Evolutionary conservation across 2,113 vertebrate species (phyloP).

Genomic region (Oplegnathus fasciatus): DNA sequence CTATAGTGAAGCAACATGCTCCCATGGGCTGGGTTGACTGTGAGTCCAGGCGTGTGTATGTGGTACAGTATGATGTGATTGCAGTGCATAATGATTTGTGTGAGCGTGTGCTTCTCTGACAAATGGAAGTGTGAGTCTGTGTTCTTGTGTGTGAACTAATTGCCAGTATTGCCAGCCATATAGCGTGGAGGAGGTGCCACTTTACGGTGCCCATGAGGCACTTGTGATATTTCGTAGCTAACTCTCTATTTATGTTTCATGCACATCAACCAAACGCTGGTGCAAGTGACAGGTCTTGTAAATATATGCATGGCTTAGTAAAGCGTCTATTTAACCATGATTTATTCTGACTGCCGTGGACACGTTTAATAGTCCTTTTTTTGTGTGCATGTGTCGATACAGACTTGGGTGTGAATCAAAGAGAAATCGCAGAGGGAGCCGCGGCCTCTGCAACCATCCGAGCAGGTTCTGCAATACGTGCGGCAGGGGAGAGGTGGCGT

Average conservation of each 20-base stretch:
- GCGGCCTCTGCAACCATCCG: slow-evolving; percentile 37
- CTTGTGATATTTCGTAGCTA: slow-evolving; percentile 36
- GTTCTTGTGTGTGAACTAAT: background rate
- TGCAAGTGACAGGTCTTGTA: slow-evolving; percentile 37
- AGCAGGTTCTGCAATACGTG: slow-evolving; percentile 48
- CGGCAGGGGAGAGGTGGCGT: slow-evolving; percentile 49
- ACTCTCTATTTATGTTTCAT: slow-evolving; percentile 46
- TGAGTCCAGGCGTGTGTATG: slow-evolving; percentile 21
- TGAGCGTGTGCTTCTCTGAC: slow-evolving; percentile 7
- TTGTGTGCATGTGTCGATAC: slow-evolving; percentile 13
- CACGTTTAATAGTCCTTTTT: slow-evolving; percentile 2
- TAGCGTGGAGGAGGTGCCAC: background rate
- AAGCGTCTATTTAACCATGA: slow-evolving; percentile 30
- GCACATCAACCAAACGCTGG: slow-evolving; percentile 20
- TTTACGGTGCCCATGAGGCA: slow-evolving; percentile 38
- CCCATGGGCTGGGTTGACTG: slow-evolving; percentile 29
- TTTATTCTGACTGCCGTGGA: slow-evolving; percentile 30
- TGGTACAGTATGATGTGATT: slow-evolving; percentile 20
- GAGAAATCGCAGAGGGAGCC: slow-evolving; percentile 30
- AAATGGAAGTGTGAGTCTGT: slow-evolving; percentile 7
- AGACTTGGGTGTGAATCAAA: slow-evolving; percentile 43
- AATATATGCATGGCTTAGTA: slow-evolving; percentile 33
- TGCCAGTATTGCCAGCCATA: slow-evolving; percentile 14
- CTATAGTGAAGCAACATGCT: slow-evolving; percentile 24
- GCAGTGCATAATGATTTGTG: slow-evolving; percentile 1